Conservation (phyloP, 1,140 invertebrate species). For the Drosophila mayri region DNA sequence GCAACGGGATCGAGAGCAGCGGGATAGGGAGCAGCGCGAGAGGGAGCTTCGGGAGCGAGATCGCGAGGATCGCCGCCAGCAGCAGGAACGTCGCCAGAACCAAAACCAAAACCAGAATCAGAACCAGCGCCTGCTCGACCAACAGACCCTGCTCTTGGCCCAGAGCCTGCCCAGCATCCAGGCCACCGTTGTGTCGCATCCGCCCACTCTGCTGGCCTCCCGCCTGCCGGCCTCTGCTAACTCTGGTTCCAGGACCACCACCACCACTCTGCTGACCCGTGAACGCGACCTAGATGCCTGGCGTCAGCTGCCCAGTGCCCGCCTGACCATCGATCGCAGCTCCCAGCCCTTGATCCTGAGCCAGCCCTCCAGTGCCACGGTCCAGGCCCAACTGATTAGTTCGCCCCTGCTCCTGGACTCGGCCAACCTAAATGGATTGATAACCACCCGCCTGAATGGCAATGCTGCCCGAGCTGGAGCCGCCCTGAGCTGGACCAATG, state of each 20-base stretch:
- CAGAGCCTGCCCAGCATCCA: conserved; percentile 69
- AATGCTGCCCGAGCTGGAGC: conserved; percentile 56
- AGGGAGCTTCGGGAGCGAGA: conserved; percentile 24
- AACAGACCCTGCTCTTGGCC: conserved; percentile 61
- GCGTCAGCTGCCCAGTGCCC: conserved; percentile 64
- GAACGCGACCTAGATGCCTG: conserved; percentile 69
- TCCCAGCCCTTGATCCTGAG: conserved; percentile 63
- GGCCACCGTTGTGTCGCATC: conserved; percentile 73
- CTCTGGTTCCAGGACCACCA: conserved; percentile 25
- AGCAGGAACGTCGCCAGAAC: conserved; percentile 35
- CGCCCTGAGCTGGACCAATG: conserved; percentile 63
- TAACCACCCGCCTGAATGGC: conserved; percentile 70
- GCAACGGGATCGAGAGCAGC: conserved; percentile 32
- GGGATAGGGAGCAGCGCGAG: conserved; percentile 38
- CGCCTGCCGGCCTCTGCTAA: conserved; percentile 37
- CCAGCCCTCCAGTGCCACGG: conserved; percentile 76
- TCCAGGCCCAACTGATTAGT: conserved; percentile 77
- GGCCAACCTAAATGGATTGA: conserved; percentile 61
- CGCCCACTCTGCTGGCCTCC: conserved; percentile 66
- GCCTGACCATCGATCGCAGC: conserved; percentile 70
- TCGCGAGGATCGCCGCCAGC: conserved; percentile 45
- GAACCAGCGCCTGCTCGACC: conserved; percentile 64
- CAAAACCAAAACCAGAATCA: conserved; percentile 39
- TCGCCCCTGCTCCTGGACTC: conserved; percentile 66
- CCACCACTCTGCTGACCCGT: conserved; percentile 52